A percentile compares a stretch with the other conserved stretches of the same genome.
Evolutionary conservation across 2,797 vertebrate species (phyloP).

Genomic region (Garrulus glandarius): DNA sequence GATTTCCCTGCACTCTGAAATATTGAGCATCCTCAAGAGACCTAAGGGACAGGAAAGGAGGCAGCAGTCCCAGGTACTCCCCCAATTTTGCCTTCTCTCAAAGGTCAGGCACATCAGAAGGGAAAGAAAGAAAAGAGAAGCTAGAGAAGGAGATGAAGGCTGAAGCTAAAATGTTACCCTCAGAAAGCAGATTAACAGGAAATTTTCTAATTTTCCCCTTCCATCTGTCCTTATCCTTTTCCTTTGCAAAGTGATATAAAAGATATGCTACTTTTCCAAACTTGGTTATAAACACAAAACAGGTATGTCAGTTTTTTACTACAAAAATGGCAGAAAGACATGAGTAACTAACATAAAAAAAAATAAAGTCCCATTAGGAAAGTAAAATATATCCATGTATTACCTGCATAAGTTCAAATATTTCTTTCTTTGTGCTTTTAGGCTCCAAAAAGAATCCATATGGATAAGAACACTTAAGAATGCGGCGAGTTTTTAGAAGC

Average conservation of each 20-base stretch:
- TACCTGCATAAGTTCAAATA: slow-evolving; percentile 99
- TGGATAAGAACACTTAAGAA: slow-evolving; percentile 99
- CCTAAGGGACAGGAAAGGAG: not conserved
- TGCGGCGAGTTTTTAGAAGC: slow-evolving; percentile 95
- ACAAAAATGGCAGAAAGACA: not conserved
- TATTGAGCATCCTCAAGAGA: not conserved
- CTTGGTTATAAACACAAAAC: not conserved
- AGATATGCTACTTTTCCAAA: not conserved
- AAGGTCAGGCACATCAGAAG: not conserved
- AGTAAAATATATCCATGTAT: not conserved
- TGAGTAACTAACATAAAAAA: not conserved
- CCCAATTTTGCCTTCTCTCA: not conserved
- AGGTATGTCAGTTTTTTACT: not conserved
- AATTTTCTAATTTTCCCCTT: not conserved
- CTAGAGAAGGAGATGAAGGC: not conserved
- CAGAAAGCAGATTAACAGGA: not conserved
- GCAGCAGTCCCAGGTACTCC: not conserved
- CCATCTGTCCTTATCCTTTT: not conserved
- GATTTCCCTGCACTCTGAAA: not conserved
- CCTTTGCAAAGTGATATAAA: not conserved
- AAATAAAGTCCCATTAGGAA: not conserved
- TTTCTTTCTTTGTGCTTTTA: slow-evolving; percentile 99
- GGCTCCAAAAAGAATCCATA: slow-evolving; percentile 98
- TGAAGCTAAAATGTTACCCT: not conserved
- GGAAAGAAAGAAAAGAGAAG: not conserved